Evolutionary conservation across 2,113 vertebrate genomes (phyloP).

Genomic region (Daphoenositta chrysoptera): DNA sequence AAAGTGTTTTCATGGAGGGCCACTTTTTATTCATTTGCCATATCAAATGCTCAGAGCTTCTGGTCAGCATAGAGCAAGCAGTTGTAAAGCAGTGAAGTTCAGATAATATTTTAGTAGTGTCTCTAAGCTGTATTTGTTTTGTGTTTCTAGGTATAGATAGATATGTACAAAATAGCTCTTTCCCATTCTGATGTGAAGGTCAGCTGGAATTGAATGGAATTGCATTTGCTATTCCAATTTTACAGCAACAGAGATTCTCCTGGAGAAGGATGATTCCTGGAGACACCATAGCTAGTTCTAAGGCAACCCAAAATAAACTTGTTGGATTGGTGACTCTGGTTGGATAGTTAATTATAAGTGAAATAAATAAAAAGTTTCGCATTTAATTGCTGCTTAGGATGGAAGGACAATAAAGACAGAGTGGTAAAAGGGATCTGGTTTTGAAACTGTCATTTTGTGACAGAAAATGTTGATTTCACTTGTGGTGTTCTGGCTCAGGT

Average conservation of each 20-base stretch:
- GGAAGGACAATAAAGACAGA: not conserved
- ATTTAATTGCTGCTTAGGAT: not conserved
- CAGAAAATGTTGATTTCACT: not conserved
- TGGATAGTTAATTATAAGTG: not conserved
- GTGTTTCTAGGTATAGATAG: not conserved
- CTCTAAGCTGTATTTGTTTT: not conserved
- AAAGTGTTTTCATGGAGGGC: not conserved
- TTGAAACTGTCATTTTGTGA: not conserved
- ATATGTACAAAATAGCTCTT: not conserved
- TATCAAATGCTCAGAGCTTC: not conserved
- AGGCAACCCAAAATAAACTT: not conserved
- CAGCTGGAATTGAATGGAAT: not conserved
- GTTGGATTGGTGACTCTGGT: not conserved
- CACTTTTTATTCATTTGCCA: not conserved
- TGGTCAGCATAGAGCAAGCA: not conserved
- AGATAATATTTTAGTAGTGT: not conserved
- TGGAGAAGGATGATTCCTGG: not conserved
- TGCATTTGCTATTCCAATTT: not conserved
- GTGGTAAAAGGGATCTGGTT: not conserved
- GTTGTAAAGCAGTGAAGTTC: not conserved
- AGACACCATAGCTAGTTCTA: not conserved
- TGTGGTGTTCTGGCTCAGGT: not conserved
- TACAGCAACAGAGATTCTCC: not conserved
- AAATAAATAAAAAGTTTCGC: not conserved
- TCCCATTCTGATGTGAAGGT: not conserved